phyloP scores from a whole-genome alignment of 2,113 vertebrate genomes.

The Catharus fuscescens region DNA sequence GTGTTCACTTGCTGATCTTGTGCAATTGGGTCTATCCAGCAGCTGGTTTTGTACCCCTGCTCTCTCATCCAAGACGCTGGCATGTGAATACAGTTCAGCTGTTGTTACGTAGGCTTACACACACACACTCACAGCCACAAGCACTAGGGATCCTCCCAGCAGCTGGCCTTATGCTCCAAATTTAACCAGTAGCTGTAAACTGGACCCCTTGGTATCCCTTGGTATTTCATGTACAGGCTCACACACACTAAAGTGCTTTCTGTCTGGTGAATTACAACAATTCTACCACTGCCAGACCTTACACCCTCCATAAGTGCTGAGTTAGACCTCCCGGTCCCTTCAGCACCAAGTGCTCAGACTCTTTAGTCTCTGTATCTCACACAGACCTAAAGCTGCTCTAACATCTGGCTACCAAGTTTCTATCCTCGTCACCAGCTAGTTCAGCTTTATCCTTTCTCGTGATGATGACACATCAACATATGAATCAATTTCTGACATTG shows the following conservation, averaged over 20 bases:
- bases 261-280: too few relatives aligned
- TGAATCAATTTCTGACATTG: neutral
- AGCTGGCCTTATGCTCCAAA: neutral
- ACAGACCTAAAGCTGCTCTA: neutral
- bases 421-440: neutral
- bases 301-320: neutral
- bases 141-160: neutral
- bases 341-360: neutral
- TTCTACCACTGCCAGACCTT: neutral
- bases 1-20: neutral
- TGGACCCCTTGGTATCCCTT: neutral
- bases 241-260: neutral
- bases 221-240: neutral
- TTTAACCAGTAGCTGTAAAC: neutral
- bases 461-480: neutral
- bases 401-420: neutral
- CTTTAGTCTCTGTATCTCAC: neutral
- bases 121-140: neutral
- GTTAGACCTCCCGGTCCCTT: neutral
- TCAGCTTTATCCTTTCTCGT: neutral
- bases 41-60: neutral
- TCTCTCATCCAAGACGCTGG: neutral
- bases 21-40: too few relatives aligned
- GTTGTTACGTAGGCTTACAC: neutral
- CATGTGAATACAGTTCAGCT: rapidly evolving